Percentiles rank a stretch among this genome's conserved stretches.
These are phyloP conservation scores for Heteromurus nitidus DNA, from an alignment of 2,888 invertebrate species.

Conservation along the genomic window DNA sequence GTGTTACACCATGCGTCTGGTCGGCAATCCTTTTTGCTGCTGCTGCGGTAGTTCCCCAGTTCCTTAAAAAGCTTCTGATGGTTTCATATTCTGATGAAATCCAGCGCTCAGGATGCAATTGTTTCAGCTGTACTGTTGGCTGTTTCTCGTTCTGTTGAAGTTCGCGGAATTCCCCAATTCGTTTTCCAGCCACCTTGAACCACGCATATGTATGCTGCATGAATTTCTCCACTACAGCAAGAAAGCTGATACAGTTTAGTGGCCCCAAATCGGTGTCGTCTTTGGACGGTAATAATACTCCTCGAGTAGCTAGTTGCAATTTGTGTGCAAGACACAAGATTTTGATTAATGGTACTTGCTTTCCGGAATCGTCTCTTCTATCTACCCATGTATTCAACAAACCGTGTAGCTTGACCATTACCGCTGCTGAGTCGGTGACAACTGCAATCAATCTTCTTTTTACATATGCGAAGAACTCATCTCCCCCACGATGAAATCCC, in stretches of 20 bases:
- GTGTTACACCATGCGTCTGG: no score
- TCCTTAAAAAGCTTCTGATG: neutral
- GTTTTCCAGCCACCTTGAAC: neutral
- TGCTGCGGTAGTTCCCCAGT: neutral
- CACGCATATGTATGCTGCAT: neutral
- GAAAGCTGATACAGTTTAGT: neutral
- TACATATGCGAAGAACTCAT: neutral
- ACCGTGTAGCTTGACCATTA: neutral
- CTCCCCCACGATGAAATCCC: neutral
- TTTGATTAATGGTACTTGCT: neutral
- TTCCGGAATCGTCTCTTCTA: no score
- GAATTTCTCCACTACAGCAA: conserved; percentile 3
- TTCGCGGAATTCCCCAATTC: neutral
- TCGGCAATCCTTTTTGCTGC: neutral
- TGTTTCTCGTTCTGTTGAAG: neutral
- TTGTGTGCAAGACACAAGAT: conserved; percentile 7
- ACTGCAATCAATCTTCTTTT: neutral
- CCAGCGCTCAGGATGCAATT: neutral
- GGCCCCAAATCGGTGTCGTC: neutral
- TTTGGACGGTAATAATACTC: neutral
- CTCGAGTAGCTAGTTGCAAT: neutral
- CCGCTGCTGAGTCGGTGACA: neutral
- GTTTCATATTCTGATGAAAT: conserved; percentile 2
- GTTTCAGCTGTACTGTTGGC: neutral
- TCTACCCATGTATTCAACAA: neutral